Conservation (phyloP, 2,797 vertebrate genomes). For the Peromyscus eremicus region DNA sequence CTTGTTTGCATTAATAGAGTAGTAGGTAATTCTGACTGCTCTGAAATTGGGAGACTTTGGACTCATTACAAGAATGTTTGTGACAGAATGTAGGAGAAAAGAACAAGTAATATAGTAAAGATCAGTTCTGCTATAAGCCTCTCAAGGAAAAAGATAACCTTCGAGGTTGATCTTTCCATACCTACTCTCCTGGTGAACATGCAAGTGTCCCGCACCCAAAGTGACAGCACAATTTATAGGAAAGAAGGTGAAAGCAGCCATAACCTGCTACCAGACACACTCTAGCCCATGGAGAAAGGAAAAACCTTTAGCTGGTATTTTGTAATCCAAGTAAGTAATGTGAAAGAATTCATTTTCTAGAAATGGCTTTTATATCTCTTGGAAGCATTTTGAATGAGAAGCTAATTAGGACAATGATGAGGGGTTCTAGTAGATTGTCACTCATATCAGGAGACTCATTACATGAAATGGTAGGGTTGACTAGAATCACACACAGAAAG, state of each 20-base stretch:
- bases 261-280: not conserved
- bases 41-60: not conserved
- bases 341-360: conserved; percentile 31
- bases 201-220: not conserved
- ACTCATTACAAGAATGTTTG: not conserved
- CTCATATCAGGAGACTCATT: not conserved
- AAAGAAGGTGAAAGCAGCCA: not conserved
- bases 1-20: not conserved
- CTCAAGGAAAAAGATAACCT: not conserved
- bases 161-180: not conserved
- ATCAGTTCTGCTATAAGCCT: not conserved
- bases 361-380: not conserved
- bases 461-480: not conserved
- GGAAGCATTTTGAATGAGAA: conserved; percentile 37
- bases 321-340: not conserved
- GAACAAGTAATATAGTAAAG: not conserved
- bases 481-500: not conserved
- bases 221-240: not conserved
- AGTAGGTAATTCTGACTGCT: not conserved
- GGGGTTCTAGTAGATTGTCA: not conserved
- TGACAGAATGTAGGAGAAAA: not conserved
- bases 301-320: not conserved
- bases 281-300: not conserved
- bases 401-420: not conserved
- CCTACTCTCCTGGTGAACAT: not conserved